Evolutionary conservation across 2,888 invertebrate species (phyloP).

Genomic region (Bombylius discolor): DNA sequence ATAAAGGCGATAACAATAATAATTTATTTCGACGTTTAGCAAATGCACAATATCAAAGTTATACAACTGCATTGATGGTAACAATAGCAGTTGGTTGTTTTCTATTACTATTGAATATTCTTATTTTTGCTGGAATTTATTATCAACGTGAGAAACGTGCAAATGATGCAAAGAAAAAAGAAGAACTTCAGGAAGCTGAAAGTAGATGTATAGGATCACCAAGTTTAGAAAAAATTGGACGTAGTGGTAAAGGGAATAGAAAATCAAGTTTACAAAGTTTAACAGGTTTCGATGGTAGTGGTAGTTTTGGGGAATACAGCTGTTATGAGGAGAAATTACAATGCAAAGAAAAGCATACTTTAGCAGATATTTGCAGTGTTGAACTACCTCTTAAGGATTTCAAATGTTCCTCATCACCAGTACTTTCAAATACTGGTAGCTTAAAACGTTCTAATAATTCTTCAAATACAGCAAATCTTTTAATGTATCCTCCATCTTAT

Average conservation of each 20-base stretch:
- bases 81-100: slow-evolving; percentile 80
- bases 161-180: slow-evolving; percentile 58
- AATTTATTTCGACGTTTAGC: slow-evolving; percentile 62
- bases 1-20: slow-evolving; percentile 47
- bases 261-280: slow-evolving; percentile 44
- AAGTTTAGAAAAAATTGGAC: slow-evolving; percentile 26
- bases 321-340: slow-evolving; percentile 50
- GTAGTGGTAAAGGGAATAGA: slow-evolving; percentile 29
- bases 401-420: slow-evolving; percentile 40
- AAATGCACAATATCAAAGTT: slow-evolving; percentile 71
- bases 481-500: slow-evolving; percentile 6
- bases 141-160: slow-evolving; percentile 60
- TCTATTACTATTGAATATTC: slow-evolving; percentile 62
- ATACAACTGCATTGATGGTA: slow-evolving; percentile 76
- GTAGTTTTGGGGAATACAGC: slow-evolving; percentile 50
- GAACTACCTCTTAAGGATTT: slow-evolving; percentile 53
- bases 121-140: slow-evolving; percentile 81
- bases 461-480: neutral
- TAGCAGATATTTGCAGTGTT: slow-evolving; percentile 45
- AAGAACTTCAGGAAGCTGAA: slow-evolving; percentile 56
- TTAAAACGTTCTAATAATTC: slow-evolving; percentile 19
- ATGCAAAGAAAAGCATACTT: slow-evolving; percentile 41
- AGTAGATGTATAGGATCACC: slow-evolving; percentile 46
- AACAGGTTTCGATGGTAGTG: slow-evolving; percentile 10
- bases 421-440: slow-evolving; percentile 23